Evolutionary conservation across 53 echinoderm and acorn worm species (phyloP).

Genomic region (Crossaster papposus): DNA sequence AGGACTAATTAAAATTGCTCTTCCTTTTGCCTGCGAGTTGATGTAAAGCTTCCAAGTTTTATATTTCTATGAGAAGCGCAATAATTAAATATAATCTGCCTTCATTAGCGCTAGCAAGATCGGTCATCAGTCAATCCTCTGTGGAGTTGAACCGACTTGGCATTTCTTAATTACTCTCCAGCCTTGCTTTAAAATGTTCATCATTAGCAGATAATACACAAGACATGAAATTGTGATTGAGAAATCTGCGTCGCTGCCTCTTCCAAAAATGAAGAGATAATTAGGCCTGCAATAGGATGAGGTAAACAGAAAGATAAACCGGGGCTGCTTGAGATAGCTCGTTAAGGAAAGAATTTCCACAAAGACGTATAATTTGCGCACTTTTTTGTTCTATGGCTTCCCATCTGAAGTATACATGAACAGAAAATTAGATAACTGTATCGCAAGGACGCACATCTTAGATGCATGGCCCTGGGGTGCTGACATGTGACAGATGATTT

Average conservation of each 20-base stretch:
- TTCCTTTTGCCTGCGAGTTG: background rate
- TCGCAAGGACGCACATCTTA: background rate
- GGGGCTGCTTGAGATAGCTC: background rate
- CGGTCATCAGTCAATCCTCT: background rate
- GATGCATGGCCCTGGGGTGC: constrained; percentile 6
- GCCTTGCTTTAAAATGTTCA: background rate
- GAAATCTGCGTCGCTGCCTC: background rate
- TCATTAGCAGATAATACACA: background rate
- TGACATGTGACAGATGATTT: background rate
- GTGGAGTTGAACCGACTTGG: background rate
- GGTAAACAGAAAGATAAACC: background rate
- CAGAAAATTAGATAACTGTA: background rate
- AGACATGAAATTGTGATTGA: background rate
- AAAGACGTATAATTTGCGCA: background rate
- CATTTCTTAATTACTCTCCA: constrained; percentile 13
- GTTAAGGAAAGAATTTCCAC: background rate
- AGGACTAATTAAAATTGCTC: constrained; percentile 13
- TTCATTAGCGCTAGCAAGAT: background rate
- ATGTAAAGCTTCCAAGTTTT: background rate
- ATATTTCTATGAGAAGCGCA: background rate
- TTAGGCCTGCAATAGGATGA: background rate
- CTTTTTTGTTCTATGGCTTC: background rate
- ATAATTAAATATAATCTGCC: constrained; percentile 25
- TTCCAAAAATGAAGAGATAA: background rate
- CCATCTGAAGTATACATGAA: background rate